A percentile compares a stretch with the other conserved stretches of the same genome.
These are phyloP conservation scores for Prenolepis imparis DNA, from an alignment of 2,888 invertebrate species.

Conservation along the genomic window DNA sequence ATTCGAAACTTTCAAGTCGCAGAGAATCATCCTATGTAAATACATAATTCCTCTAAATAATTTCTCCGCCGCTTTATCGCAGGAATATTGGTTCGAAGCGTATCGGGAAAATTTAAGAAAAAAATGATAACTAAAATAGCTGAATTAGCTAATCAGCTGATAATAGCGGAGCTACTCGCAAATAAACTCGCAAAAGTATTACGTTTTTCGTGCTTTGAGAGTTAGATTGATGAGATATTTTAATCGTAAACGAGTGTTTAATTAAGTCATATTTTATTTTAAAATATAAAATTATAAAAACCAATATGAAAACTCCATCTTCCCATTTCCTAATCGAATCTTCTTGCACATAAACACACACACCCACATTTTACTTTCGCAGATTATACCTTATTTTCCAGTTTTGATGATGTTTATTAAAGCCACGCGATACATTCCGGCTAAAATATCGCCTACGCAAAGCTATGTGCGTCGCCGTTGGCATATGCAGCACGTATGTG, in stretches of 20 bases:
- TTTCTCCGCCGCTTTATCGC: constrained; percentile 24
- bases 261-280: neutral
- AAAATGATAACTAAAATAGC: neutral
- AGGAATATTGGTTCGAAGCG: neutral
- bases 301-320: neutral
- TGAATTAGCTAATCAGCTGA: neutral
- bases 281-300: neutral
- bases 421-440: neutral
- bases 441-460: constrained; percentile 28
- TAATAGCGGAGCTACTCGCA: neutral
- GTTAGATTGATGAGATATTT: neutral
- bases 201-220: neutral
- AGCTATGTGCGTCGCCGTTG: neutral
- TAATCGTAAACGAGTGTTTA: neutral
- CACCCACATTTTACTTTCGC: neutral
- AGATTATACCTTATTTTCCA: neutral
- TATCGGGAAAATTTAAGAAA: neutral
- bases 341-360: neutral
- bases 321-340: neutral
- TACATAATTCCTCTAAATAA: constrained; percentile 31
- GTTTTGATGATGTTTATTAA: neutral
- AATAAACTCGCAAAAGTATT: neutral
- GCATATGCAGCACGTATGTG: constrained; percentile 38
- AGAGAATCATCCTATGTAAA: neutral
- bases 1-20: constrained; percentile 30